Percentiles rank a stretch among this genome's conserved stretches.
phyloP scores from a whole-genome alignment of 1,140 invertebrate genomes.

The Alviniconcha marisindica region DNA sequence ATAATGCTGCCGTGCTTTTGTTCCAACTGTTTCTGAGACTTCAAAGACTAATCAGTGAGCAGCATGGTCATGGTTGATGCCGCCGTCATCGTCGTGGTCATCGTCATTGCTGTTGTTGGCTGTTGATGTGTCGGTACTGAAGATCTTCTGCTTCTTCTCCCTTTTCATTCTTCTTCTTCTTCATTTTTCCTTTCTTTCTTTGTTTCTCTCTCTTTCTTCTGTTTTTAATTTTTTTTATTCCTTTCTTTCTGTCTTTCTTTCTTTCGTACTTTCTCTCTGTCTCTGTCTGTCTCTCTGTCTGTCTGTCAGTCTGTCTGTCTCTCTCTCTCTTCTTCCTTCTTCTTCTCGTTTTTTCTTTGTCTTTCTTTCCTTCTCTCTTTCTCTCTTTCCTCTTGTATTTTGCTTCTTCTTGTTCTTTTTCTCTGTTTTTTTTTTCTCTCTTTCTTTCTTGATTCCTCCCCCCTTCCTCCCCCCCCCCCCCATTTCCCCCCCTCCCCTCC shows the following conservation, averaged over 20 bases:
- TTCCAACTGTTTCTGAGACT: not conserved
- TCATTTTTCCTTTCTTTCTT: not conserved
- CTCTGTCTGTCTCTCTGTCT: not conserved
- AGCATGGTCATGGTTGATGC: too few relatives aligned
- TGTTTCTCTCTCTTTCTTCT: not conserved
- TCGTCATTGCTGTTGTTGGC: not conserved
- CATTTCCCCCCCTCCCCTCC: not conserved
- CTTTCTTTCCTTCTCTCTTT: constrained; percentile 6
- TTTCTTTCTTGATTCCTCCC: not conserved
- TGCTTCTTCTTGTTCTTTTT: not conserved
- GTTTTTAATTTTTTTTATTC: not conserved
- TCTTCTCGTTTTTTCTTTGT: not conserved
- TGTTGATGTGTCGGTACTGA: too few relatives aligned
- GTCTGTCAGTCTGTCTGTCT: not conserved
- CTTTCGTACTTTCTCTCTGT: not conserved
- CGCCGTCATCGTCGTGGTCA: not conserved
- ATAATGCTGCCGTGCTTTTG: not conserved
- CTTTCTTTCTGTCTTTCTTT: not conserved
- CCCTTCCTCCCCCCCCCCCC: not conserved
- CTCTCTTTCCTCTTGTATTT: not conserved
- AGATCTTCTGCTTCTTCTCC: not conserved
- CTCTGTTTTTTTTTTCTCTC: not conserved
- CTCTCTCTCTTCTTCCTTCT: not conserved
- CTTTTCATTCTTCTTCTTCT: not conserved
- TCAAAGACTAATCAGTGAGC: too few relatives aligned